Percentiles rank a stretch among this genome's conserved stretches.
Evolutionary conservation across 2,888 invertebrate species (phyloP).

Genomic region (Myathropa florea): DNA sequence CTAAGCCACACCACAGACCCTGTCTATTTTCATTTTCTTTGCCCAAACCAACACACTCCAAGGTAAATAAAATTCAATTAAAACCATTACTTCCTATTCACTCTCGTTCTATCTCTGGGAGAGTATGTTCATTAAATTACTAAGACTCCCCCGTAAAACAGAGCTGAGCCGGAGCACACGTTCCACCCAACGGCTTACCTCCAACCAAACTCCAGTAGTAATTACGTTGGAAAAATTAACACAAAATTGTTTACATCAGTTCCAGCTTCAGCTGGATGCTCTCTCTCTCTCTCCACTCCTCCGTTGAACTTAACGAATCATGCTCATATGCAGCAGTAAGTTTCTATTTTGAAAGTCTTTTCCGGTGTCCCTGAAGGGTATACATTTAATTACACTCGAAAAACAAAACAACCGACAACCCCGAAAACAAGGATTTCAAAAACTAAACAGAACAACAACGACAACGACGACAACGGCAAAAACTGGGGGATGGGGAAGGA

Average conservation of each 20-base stretch:
- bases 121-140: conserved; percentile 15
- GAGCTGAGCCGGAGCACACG: neutral
- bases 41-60: neutral
- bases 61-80: conserved; percentile 28
- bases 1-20: neutral
- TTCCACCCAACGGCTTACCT: neutral
- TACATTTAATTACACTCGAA: conserved; percentile 67
- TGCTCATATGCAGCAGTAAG: conserved; percentile 49
- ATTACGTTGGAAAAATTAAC: conserved; percentile 47
- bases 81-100: conserved; percentile 20
- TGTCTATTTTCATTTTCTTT: neutral
- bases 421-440: conserved; percentile 56
- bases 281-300: neutral
- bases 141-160: neutral
- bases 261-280: conserved; percentile 14
- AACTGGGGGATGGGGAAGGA: neutral
- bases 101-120: conserved; percentile 19
- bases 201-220: neutral
- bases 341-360: conserved; percentile 48
- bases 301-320: conserved; percentile 51
- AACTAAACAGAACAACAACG: conserved; percentile 21
- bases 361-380: conserved; percentile 50
- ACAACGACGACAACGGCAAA: neutral
- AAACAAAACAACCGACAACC: conserved; percentile 56
- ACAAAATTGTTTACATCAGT: conserved; percentile 39